Evolutionary conservation across 2,888 invertebrate species (phyloP), one percentile per base, ranked within the genome.

Genomic region (Hypena proboscidalis): DNA sequence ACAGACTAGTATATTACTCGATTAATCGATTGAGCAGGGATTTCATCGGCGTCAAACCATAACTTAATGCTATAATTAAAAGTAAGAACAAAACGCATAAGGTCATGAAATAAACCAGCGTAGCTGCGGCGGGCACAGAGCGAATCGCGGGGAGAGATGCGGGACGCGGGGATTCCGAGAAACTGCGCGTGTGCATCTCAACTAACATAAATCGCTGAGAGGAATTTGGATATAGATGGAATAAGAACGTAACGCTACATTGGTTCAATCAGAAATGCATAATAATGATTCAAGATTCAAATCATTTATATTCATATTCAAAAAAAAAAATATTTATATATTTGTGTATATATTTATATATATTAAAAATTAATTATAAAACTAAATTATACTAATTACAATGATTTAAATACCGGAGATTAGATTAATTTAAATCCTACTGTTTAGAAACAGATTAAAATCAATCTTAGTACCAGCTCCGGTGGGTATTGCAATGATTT

Each of bases 191-290:
- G 72, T 72, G 71, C 77, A 70, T 65, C 69, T 53, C 50, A 39
- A 47, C 53, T 61, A 58, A 74, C 74, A 68, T 81, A 77, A 79
- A 81, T 72, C 69, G 66, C 62, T 47, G 45, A 45, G 54, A 63
- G 65, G 66, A 70, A 74, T 79, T 74, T 73, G 74, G 72, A 70
- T 74, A 76, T 67, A 68, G 61, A 67, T 55, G 59, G 66, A 42
- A 49, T 47, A 49, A 68, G 67, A 36, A 64, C 51, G 73, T 72
- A 74, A 58, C 59, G 50, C 36, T n/a, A 34, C 27, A 27, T 5
- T 35, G 15, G 1, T 5, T 2, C 7, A 5, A 13, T 7, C 13
- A 7, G 5, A n/a, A n/a, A n/a, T n/a, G n/a, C n/a, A n/a, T n/a
- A n/a, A n/a, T n/a, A n/a, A n/a, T n/a, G n/a, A n/a, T n/a, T n/a